Percentiles rank a stretch among this genome's conserved stretches.
Evolutionary conservation across 2,888 invertebrate genomes (phyloP).

Genomic region (Oscheius sp.): DNA sequence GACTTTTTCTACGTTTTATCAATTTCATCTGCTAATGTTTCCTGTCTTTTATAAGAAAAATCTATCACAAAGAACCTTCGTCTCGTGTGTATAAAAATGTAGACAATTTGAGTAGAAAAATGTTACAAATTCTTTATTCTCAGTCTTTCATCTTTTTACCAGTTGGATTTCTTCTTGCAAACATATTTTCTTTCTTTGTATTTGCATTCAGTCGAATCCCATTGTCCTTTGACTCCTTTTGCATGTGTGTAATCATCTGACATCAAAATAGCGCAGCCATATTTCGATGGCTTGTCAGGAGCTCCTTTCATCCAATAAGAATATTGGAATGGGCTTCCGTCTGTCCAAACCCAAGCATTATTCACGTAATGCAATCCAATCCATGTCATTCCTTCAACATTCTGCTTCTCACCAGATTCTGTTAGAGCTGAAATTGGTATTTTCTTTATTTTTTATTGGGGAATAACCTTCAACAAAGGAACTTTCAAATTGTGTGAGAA

Average conservation of each 20-base stretch:
- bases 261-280: conserved; percentile 1
- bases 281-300: not conserved
- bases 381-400: conserved; percentile 34
- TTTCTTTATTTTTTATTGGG: too few relatives aligned
- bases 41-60: too few relatives aligned
- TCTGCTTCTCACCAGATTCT: conserved; percentile 32
- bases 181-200: conserved; percentile 30
- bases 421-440: not conserved
- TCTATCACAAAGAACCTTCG: too few relatives aligned
- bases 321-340: conserved; percentile 17
- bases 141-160: not conserved
- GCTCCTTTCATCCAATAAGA: conserved; percentile 20
- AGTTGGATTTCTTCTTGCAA: conserved; percentile 35
- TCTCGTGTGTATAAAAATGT: too few relatives aligned
- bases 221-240: conserved; percentile 9
- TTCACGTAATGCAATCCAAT: conserved; percentile 15
- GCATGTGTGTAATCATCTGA: not conserved
- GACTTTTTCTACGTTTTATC: too few relatives aligned
- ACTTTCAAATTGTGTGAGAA: conserved; percentile 7
- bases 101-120: too few relatives aligned
- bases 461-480: conserved; percentile 8
- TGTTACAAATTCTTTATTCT: too few relatives aligned
- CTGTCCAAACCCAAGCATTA: conserved; percentile 34
- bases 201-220: conserved; percentile 20
- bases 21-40: too few relatives aligned